phyloP scores from a whole-genome alignment of 2,797 vertebrate species.

The Galago senegalensis region DNA sequence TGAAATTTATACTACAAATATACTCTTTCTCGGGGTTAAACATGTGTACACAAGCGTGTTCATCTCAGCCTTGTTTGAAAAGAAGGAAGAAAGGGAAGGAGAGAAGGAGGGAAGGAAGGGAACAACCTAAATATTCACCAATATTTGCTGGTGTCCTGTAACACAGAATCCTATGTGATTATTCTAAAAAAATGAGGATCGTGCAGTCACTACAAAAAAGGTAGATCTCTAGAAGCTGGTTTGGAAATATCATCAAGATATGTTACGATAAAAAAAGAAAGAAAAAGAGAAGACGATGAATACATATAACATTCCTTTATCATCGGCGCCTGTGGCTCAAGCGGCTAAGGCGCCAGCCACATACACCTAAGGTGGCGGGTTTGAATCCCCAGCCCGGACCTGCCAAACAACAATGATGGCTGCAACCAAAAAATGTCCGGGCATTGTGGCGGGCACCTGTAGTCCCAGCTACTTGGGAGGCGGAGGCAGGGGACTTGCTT shows the following conservation, averaged over 20 bases:
- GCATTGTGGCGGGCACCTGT: too few relatives aligned
- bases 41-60: neutral
- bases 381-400: too few relatives aligned
- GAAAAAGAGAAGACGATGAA: neutral
- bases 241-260: neutral
- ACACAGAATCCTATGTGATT: neutral
- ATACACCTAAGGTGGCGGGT: too few relatives aligned
- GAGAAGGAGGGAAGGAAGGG: neutral
- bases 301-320: neutral
- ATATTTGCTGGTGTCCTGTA: neutral
- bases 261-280: neutral
- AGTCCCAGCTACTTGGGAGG: too few relatives aligned
- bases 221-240: neutral
- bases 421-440: too few relatives aligned
- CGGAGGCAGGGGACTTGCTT: too few relatives aligned
- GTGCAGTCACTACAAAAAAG: neutral
- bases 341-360: too few relatives aligned
- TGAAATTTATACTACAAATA: conserved; percentile 32
- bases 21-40: neutral
- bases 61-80: neutral
- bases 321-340: too few relatives aligned
- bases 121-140: neutral
- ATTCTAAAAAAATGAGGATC: neutral
- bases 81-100: neutral
- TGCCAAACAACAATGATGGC: too few relatives aligned